Evolutionary conservation across 2,797 vertebrate species (phyloP), one percentile per base, ranked within the genome.

Genomic region (Scyliorhinus canicula): DNA sequence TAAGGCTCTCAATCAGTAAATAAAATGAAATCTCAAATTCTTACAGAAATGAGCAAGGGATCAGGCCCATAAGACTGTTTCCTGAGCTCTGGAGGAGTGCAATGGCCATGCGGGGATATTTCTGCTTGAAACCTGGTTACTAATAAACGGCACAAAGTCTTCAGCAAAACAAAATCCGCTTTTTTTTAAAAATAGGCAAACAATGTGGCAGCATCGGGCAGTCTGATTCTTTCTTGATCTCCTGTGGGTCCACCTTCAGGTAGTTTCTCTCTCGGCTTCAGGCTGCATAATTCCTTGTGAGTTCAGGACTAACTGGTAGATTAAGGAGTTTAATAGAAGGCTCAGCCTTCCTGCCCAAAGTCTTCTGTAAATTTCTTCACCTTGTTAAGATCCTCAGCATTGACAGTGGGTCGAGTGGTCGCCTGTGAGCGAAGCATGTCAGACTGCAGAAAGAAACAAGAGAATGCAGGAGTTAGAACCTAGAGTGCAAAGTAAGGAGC

Each of bases 351-450:
- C 96, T 99, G 99, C 95, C 99, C 99, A 97, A 99, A 99, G 97
- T 99, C 99, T 40, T 99, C 99, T 63, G 98, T 98, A 98, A 99
- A 99, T 97, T 99, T 99, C 97, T 98, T 98, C 95, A 99, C 98
- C 97, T 99, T 99, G 95, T 99, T 97, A 79, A 99, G 97, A 96
- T 99, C 99, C 0, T 99, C 99, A 0, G 97, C 95, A 95, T 99
- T 99, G 95, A 99, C 98, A 0, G 99, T 99, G 95, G 99, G 99
- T 65, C 99, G 98, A 8, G 99, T 99, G 96, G 98, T 99, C 95
- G 98, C 98, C 96, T 99, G 97, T 0, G 99, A 99, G 95, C 98
- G 98, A 96, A 99, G 97, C 99, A 99, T 99, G 96, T 99, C 99
- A 1, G 98, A 98, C 99, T 99, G 96, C 82, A 96, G 95, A 95